Conservation (phyloP, 2,113 vertebrate species). For the Orcinus orca region DNA sequence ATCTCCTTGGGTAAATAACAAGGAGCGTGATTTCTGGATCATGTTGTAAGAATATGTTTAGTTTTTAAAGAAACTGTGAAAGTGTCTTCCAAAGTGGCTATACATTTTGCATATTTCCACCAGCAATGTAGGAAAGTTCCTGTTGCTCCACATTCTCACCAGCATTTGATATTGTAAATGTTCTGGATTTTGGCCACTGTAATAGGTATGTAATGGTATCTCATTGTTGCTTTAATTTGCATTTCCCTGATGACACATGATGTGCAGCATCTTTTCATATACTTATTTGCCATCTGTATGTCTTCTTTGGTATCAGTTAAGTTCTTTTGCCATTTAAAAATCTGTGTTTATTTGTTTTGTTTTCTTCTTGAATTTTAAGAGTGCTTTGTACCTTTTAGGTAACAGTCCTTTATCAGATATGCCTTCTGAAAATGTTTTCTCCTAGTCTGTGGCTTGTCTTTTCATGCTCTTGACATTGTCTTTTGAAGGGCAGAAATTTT, state of each 20-base stretch:
- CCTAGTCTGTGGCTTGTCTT: background rate
- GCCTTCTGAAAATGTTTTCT: background rate
- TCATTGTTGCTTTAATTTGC: background rate
- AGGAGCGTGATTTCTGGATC: background rate
- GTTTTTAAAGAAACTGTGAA: background rate
- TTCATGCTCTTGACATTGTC: background rate
- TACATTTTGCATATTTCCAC: background rate
- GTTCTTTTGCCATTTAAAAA: background rate
- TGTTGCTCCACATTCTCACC: background rate
- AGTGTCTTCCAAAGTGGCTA: background rate
- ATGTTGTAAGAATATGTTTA: background rate
- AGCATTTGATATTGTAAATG: background rate
- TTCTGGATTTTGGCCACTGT: background rate
- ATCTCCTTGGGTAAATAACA: background rate
- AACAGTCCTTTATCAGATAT: background rate
- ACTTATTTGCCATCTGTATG: background rate
- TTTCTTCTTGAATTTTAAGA: background rate
- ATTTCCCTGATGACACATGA: background rate
- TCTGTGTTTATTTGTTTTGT: background rate
- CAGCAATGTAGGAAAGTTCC: background rate
- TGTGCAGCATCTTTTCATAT: background rate
- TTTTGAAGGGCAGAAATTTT: background rate
- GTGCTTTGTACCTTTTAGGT: background rate
- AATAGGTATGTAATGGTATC: background rate
- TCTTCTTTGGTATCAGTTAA: background rate